Evolutionary conservation across 37 sponge, comb jelly and placozoan genomes (phyloP), one percentile per base, ranked within the genome.

Genomic region (Ephydatia muelleri): DNA sequence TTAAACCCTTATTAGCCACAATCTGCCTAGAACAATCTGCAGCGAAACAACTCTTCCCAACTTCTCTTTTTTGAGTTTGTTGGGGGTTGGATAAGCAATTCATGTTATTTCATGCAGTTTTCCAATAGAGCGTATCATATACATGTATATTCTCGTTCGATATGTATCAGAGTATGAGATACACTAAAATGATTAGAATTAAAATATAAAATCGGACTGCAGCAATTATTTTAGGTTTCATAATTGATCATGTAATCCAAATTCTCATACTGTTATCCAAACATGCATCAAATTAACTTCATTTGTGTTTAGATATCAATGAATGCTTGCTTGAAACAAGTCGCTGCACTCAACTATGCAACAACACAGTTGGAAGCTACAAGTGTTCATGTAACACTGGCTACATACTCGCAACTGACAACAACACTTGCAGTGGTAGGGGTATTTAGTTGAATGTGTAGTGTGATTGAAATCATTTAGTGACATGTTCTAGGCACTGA

Each of bases 51-150:
- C 47, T 8, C 8, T 43, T 11, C 47, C 47, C 4, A 43, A 43
- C 47, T 43, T 43, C 47, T 43, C 8, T 11, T 43, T 4, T 43
- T 43, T 43, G 4, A 43, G 47, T 11, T 71, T 3, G 36, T 19
- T 84, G 3, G 47, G 19, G n/a, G 4, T 30, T 14, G 21, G 40
- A 28, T 32, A 34, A 11, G 39, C 65, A 23, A 32, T 83, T 43
- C 40, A 82, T 82, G 82, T 82, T 67, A 82, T 66, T 37, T 81
- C 26, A 82, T 82, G 72, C 82, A 82, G 75, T 23, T 32, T 22
- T 21, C 35, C 2, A 72, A 37, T 16, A 65, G 39, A 32, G 70
- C 38, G 35, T 14, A 23, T 49, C 81, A 82, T 38, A 21, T 27
- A 29, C 83, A 88, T 64, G 38, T 11, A 3, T 88, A 82, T 47